Evolutionary conservation across 2,888 invertebrate species (phyloP).

Genomic region (Charanyca ferruginea): DNA sequence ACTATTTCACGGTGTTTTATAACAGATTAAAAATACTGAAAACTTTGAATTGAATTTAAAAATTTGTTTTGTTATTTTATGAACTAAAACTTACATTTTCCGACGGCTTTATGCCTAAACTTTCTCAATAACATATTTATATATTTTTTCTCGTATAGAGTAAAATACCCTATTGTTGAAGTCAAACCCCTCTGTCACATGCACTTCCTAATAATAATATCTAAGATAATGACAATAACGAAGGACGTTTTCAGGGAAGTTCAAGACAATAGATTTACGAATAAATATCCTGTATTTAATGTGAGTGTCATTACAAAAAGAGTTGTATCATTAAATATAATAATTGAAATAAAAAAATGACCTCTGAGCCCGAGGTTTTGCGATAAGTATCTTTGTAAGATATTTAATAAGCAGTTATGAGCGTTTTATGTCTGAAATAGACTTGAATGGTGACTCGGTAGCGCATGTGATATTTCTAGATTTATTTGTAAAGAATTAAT

Average conservation of each 20-base stretch:
- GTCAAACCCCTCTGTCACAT: background rate
- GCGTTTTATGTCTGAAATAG: conserved; percentile 13
- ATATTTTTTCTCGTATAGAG: too few relatives aligned
- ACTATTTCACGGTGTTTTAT: too few relatives aligned
- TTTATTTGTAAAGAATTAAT: conserved; percentile 1
- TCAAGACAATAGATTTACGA: conserved; percentile 39
- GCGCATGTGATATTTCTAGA: conserved; percentile 7
- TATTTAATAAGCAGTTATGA: conserved; percentile 25
- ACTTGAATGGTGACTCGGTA: conserved; percentile 4
- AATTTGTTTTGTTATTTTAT: too few relatives aligned
- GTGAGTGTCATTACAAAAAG: conserved; percentile 19
- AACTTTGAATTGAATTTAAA: too few relatives aligned
- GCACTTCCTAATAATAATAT: conserved; percentile 19
- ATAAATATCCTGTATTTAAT: conserved; percentile 21
- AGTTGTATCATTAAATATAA: conserved; percentile 41
- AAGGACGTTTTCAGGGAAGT: conserved; percentile 52
- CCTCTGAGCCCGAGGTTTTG: conserved; percentile 39
- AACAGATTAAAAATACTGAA: too few relatives aligned
- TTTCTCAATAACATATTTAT: too few relatives aligned
- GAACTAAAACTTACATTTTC: too few relatives aligned
- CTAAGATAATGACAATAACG: conserved; percentile 6
- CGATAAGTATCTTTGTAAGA: conserved; percentile 31
- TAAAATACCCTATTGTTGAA: too few relatives aligned
- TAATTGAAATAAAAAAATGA: conserved; percentile 42
- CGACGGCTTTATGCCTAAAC: too few relatives aligned